Base-by-base conservation (phyloP, 2,888 invertebrate genomes). In the Cylindroiulus punctatus region DNA sequence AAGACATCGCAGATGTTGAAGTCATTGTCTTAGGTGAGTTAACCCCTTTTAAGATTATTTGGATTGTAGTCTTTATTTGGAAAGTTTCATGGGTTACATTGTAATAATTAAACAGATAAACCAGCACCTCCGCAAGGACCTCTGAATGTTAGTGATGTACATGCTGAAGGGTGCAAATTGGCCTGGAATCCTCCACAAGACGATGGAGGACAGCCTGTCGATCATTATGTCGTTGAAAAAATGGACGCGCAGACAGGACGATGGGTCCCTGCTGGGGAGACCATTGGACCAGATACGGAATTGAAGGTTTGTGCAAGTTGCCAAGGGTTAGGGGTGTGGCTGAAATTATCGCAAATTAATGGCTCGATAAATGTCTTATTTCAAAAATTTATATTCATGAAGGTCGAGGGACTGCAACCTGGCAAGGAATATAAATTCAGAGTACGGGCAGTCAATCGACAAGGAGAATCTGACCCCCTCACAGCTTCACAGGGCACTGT, bases 391-490 rank as follows among this genome's bases (percentile, higher is more conserved):
- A 10, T 8, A 22, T 81, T 81, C n/a, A 19, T 82, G 0, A 93
- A 94, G 2, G 94, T 98, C 0, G 96, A 97, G 86, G 97, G 96
- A 0, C 92, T 99, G 0, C 94, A 94, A 76, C 98, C 98, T 0
- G 97, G 97, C 88, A 97, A 98, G 90, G 97, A 97, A 91, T 99
- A 99, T 92, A 98, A 98, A 92, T 99, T 99, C 93, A 93, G 99
- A 86, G 98, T 99, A 0, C 94, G 96, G 87, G 98, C 98, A 40
- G 97, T 97, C 86, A 99, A 99, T 91, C 96, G 97, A 90, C 98
- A 98, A 93, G 99, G 99, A 87, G 95, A 95, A 90, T 98, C 99
- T 14, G 98, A 98, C 90, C 99, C 99, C 0, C 93, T 98, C 32
- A 95, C 96, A 0, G 95, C 97, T 0, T 93, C 95, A 3, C 95